These are phyloP conservation scores for Coremacera marginata DNA, from an alignment of 2,888 invertebrate species.

Conservation along the genomic window DNA sequence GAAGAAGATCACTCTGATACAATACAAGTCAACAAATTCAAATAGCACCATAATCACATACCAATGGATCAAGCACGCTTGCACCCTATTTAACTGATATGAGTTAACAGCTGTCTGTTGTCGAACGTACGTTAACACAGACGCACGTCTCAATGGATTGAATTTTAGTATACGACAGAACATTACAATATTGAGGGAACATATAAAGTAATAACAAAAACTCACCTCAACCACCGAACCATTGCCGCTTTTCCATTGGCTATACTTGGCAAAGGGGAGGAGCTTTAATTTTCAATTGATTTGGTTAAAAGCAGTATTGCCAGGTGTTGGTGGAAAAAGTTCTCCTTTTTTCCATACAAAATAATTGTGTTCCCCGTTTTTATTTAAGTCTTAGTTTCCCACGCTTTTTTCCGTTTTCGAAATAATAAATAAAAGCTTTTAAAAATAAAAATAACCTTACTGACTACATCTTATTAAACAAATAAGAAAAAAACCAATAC, in stretches of 20 bases:
- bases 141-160: neutral
- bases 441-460: too few species aligned
- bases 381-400: too few species aligned
- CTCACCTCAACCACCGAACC: neutral
- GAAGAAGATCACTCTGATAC: constrained; percentile 13
- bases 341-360: too few species aligned
- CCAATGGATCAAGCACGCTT: constrained; percentile 28
- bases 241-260: constrained; percentile 10
- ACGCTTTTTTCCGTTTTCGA: too few species aligned
- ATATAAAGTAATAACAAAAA: neutral
- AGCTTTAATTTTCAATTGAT: neutral
- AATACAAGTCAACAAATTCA: constrained; percentile 21
- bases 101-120: constrained; percentile 20
- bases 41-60: constrained; percentile 28
- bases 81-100: constrained; percentile 23
- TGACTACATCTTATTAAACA: too few species aligned
- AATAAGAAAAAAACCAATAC: too few species aligned
- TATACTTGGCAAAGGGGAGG: constrained; percentile 5
- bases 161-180: neutral
- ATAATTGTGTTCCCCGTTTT: too few species aligned
- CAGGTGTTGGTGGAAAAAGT: too few species aligned
- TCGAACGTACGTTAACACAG: neutral
- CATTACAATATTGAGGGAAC: constrained; percentile 5
- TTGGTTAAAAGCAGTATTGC: neutral
- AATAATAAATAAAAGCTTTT: too few species aligned